Percentiles rank a stretch among this genome's conserved stretches.
Evolutionary conservation across 2,797 vertebrate genomes (phyloP).

Genomic region (Hydrocynus forskahlii): DNA sequence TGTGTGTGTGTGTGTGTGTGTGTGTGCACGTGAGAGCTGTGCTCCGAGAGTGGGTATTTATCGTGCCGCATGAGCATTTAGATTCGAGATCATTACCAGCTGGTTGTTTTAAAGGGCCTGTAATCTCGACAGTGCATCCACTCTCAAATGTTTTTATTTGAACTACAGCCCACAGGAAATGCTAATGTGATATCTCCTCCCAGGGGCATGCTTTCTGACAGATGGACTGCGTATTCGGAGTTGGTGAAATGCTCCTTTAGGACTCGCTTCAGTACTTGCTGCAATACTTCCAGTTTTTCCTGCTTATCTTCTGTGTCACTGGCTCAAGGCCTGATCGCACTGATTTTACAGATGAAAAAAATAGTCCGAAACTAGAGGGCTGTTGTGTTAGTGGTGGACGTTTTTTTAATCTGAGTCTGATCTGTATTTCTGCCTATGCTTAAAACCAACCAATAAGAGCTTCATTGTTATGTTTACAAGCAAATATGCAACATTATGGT

Average conservation of each 20-base stretch:
- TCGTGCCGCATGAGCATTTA: constrained; percentile 13
- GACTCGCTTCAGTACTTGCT: constrained; percentile 19
- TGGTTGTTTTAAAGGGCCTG: constrained; percentile 22
- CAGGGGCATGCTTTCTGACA: constrained; percentile 26
- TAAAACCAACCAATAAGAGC: too few relatives aligned
- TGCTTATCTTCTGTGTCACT: constrained; percentile 18
- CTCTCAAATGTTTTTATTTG: constrained; percentile 13
- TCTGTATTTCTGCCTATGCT: too few relatives aligned
- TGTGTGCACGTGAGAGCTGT: background rate
- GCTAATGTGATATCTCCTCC: constrained; percentile 44
- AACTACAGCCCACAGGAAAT: constrained; percentile 39
- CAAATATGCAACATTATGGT: too few relatives aligned
- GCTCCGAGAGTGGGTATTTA: constrained; percentile 1
- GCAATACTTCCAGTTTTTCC: constrained; percentile 15
- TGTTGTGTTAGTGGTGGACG: too few relatives aligned
- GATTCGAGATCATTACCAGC: constrained; percentile 26
- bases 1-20: constrained; percentile 30
- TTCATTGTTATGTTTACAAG: too few relatives aligned
- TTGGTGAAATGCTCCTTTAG: constrained; percentile 17
- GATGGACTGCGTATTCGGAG: constrained; percentile 40
- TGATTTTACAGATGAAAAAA: too few relatives aligned
- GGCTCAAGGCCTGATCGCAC: too few relatives aligned
- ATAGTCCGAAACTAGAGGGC: too few relatives aligned
- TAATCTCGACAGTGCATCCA: constrained; percentile 13
- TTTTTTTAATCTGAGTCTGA: too few relatives aligned